These are phyloP conservation scores for Phenganax marumi DNA, from an alignment of 92 coral and sea anemone species.

Conservation along the genomic window DNA sequence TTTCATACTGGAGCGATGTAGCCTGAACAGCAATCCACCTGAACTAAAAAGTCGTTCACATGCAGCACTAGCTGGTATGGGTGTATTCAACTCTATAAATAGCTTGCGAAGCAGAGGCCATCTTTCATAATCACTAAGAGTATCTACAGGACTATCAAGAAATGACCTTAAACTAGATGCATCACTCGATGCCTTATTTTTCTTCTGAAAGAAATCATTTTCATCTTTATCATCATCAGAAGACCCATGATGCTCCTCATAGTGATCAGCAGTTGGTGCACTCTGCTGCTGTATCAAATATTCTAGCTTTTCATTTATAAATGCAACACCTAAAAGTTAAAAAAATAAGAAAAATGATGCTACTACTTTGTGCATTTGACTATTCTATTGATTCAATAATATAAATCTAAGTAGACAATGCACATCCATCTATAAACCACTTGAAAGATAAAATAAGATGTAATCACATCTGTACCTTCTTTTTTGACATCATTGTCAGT, in stretches of 20 bases:
- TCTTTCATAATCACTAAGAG: slow-evolving; percentile 25
- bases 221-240: slow-evolving; percentile 33
- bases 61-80: slow-evolving; percentile 34
- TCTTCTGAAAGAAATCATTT: slow-evolving; percentile 20
- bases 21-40: slow-evolving; percentile 23
- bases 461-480: too few species aligned
- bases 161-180: slow-evolving; percentile 6
- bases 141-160: neutral
- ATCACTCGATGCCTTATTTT: neutral
- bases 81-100: slow-evolving; percentile 30
- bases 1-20: slow-evolving; percentile 21
- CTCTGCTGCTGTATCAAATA: slow-evolving; percentile 2
- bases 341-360: neutral
- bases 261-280: too few species aligned
- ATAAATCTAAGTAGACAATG: too few species aligned
- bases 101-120: slow-evolving; percentile 36
- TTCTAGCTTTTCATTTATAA: slow-evolving; percentile 30
- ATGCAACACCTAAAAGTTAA: slow-evolving; percentile 22
- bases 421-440: too few species aligned
- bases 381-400: too few species aligned
- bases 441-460: too few species aligned
- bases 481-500: neutral
- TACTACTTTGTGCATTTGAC: too few species aligned
- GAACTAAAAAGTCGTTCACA: slow-evolving; percentile 29
- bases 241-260: neutral